Percentiles rank a stretch among this genome's conserved stretches.
Evolutionary conservation across 2,888 invertebrate species (phyloP).

Genomic region (Iselma pallidipennis): DNA sequence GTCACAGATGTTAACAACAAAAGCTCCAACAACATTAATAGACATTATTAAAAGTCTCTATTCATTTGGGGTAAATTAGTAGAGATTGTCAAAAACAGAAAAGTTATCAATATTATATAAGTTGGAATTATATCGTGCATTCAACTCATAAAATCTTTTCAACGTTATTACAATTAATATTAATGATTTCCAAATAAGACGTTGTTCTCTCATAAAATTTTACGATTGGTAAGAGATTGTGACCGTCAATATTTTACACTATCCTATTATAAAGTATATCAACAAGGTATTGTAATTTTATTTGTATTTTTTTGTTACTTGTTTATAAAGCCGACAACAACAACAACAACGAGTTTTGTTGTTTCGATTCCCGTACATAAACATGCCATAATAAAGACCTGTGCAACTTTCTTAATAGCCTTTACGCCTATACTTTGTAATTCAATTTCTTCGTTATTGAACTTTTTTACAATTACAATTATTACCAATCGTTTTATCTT

Average conservation of each 20-base stretch:
- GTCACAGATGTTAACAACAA: constrained; percentile 28
- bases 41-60: constrained; percentile 14
- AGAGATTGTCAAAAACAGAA: not conserved
- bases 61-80: constrained; percentile 16
- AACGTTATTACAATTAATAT: constrained; percentile 34
- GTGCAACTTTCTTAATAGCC: constrained; percentile 35
- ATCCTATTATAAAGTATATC: constrained; percentile 37
- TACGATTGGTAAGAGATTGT: constrained; percentile 45
- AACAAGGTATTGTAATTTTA: not conserved
- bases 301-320: not conserved
- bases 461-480: constrained; percentile 1
- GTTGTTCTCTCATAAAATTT: constrained; percentile 48
- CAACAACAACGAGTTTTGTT: not conserved
- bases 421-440: constrained; percentile 28
- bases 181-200: constrained; percentile 40
- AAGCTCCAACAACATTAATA: constrained; percentile 9
- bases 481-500: not conserved
- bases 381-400: constrained; percentile 40
- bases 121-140: too few species aligned
- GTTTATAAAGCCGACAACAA: not conserved
- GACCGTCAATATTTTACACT: constrained; percentile 50
- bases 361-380: constrained; percentile 8
- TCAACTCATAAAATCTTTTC: not conserved
- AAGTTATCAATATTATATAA: too few species aligned
- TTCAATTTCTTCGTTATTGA: constrained; percentile 24